A percentile compares a stretch with the other conserved stretches of the same genome.
Conservation (phyloP, 64 coral and sea anemone genomes). For the Porites lutea region DNA sequence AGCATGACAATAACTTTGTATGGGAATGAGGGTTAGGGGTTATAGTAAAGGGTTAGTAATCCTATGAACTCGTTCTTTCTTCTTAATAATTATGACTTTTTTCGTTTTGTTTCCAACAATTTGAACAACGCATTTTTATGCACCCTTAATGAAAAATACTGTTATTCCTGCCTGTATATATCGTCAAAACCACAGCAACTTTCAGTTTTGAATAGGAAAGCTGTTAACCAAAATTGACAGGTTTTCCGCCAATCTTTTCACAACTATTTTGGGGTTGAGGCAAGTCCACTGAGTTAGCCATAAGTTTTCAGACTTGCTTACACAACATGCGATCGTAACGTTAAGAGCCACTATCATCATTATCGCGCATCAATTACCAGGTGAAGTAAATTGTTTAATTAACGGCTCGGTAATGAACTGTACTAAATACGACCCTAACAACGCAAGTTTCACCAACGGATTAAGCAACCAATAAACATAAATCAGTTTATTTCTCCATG, state of each 20-base stretch:
- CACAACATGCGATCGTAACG: background rate
- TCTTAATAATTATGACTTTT: too few species aligned
- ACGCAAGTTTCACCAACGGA: too few species aligned
- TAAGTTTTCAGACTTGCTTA: background rate
- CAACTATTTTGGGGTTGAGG: background rate
- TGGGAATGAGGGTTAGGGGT: too few species aligned
- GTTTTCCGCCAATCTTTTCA: background rate
- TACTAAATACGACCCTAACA: background rate
- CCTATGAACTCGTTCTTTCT: too few species aligned
- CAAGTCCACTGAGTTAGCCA: background rate
- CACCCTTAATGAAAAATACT: too few species aligned
- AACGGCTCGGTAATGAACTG: background rate
- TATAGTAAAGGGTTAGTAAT: too few species aligned
- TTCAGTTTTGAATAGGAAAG: background rate
- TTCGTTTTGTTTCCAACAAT: too few species aligned
- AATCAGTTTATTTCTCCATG: too few species aligned
- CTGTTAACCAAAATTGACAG: background rate
- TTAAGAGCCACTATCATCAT: background rate
- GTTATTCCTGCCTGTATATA: too few species aligned
- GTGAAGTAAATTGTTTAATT: slow-evolving; percentile 9
- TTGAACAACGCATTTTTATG: too few species aligned
- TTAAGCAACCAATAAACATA: too few species aligned
- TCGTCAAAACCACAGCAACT: background rate
- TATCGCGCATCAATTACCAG: background rate
- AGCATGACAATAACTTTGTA: too few species aligned